phyloP scores from a whole-genome alignment of 1,140 invertebrate species.

The Oryctes rhinoceros region DNA sequence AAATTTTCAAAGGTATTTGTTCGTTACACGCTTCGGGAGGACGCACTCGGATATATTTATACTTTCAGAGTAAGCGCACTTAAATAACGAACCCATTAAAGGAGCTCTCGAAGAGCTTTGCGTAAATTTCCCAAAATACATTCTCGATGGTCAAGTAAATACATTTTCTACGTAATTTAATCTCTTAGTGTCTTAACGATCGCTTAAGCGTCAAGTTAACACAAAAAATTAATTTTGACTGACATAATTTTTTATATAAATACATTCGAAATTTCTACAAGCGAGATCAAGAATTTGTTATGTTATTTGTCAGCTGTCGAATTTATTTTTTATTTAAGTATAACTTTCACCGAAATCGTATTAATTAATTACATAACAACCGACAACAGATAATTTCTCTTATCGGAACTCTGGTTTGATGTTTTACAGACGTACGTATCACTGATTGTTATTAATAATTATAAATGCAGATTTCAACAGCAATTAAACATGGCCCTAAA shows the following conservation, averaged over 20 bases:
- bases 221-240: background rate
- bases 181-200: too few relatives aligned
- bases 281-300: background rate
- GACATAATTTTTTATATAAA: background rate
- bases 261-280: slow-evolving; percentile 5
- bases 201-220: too few relatives aligned
- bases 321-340: background rate
- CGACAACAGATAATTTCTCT: background rate
- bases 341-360: slow-evolving; percentile 19
- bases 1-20: background rate
- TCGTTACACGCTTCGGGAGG: background rate
- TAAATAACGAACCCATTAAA: too few relatives aligned
- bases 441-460: too few relatives aligned
- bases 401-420: background rate
- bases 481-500: too few relatives aligned
- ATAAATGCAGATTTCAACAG: too few relatives aligned
- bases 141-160: too few relatives aligned
- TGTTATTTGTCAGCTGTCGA: background rate
- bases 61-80: too few relatives aligned
- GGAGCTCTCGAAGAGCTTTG: too few relatives aligned
- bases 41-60: background rate
- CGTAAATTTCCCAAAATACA: too few relatives aligned
- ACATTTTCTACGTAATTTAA: too few relatives aligned
- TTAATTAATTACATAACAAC: slow-evolving; percentile 16
- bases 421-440: too few relatives aligned